Conservation (phyloP, 2,888 invertebrate genomes). For the Aspidiotus rigidus region DNA sequence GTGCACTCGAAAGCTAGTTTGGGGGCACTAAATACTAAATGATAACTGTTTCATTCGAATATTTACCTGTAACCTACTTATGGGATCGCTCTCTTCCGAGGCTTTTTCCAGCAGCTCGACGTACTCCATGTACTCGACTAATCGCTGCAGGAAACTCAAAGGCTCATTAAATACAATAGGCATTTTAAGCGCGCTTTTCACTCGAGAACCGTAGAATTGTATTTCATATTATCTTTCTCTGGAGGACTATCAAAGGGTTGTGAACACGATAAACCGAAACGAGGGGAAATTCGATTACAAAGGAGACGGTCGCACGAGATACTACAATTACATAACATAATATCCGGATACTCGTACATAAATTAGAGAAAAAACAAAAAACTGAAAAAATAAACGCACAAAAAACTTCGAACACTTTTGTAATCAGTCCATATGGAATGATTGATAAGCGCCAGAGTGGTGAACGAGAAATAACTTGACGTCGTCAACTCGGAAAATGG, state of each 20-base stretch:
- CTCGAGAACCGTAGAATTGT: background rate
- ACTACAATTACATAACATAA: too few species aligned
- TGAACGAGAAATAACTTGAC: slow-evolving; percentile 16
- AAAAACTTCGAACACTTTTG: slow-evolving; percentile 50
- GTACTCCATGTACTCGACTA: slow-evolving; percentile 92
- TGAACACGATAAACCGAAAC: too few species aligned
- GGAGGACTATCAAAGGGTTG: too few species aligned
- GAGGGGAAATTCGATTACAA: too few species aligned
- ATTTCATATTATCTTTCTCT: too few species aligned
- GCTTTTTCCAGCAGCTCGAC: slow-evolving; percentile 66
- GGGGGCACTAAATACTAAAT: too few species aligned
- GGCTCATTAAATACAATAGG: slow-evolving; percentile 96
- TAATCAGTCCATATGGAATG: slow-evolving; percentile 20
- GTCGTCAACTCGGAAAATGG: slow-evolving; percentile 6
- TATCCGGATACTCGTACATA: too few species aligned
- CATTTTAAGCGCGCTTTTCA: slow-evolving; percentile 50
- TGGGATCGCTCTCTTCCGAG: slow-evolving; percentile 64
- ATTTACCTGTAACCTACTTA: slow-evolving; percentile 67
- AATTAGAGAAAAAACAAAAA: background rate
- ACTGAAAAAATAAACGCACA: background rate
- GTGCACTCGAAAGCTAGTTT: too few species aligned
- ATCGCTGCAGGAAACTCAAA: slow-evolving; percentile 83
- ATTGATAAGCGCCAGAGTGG: slow-evolving; percentile 1
- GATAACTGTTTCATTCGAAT: background rate
- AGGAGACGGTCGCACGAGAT: too few species aligned